Conservation (phyloP, 1,140 invertebrate genomes). For the Ips nitidus region DNA sequence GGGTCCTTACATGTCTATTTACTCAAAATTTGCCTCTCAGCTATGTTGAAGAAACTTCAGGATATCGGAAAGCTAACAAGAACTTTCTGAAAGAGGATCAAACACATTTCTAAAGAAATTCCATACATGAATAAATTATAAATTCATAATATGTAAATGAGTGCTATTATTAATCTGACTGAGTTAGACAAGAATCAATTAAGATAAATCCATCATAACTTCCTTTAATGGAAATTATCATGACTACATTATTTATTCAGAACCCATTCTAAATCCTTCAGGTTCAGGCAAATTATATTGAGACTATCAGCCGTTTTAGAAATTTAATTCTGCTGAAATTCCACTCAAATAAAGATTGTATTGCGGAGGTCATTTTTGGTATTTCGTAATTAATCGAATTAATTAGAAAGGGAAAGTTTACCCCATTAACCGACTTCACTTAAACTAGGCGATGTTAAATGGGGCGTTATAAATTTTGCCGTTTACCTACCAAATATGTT, state of each 20-base stretch:
- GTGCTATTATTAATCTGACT: too few relatives aligned
- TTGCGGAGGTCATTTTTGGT: slow-evolving; percentile 9
- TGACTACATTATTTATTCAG: slow-evolving; percentile 23
- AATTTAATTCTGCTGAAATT: slow-evolving; percentile 20
- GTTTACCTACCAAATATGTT: slow-evolving; percentile 27
- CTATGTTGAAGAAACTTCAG: too few relatives aligned
- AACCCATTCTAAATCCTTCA: slow-evolving; percentile 22
- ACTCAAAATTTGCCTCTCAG: too few relatives aligned
- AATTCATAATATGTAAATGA: too few relatives aligned
- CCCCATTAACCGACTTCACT: slow-evolving; percentile 22
- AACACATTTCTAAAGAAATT: too few relatives aligned
- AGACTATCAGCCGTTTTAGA: slow-evolving; percentile 25
- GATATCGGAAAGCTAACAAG: too few relatives aligned
- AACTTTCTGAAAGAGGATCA: too few relatives aligned
- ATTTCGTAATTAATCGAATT: slow-evolving; percentile 23
- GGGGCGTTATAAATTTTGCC: slow-evolving; percentile 15
- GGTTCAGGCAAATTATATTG: slow-evolving; percentile 20
- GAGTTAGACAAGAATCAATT: neutral
- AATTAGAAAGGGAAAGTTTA: slow-evolving; percentile 15
- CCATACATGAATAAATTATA: too few relatives aligned
- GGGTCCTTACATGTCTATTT: too few relatives aligned
- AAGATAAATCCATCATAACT: slow-evolving; percentile 10
- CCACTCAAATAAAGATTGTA: slow-evolving; percentile 4
- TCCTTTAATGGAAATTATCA: slow-evolving; percentile 14
- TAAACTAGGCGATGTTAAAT: slow-evolving; percentile 22